Evolutionary conservation across 1,140 invertebrate genomes (phyloP).

Genomic region (Lucilia cuprina): DNA sequence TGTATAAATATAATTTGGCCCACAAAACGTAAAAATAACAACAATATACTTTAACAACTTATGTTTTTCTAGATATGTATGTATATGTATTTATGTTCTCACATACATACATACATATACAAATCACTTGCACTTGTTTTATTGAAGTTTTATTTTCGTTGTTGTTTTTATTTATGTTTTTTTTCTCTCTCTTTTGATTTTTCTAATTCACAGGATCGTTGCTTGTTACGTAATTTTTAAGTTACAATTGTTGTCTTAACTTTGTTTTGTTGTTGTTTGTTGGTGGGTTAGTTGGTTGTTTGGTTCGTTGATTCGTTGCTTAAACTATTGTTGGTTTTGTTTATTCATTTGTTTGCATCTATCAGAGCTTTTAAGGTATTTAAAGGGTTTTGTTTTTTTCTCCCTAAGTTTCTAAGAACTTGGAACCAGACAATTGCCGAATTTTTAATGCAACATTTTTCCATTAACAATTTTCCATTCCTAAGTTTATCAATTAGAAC

Average conservation of each 20-base stretch:
- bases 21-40: neutral
- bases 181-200: neutral
- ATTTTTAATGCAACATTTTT: no score
- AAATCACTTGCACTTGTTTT: conserved; percentile 30
- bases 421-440: no score
- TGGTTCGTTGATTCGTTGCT: conserved; percentile 3
- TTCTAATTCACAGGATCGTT: conserved; percentile 33
- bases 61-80: neutral
- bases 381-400: neutral
- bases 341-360: neutral
- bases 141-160: neutral
- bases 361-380: neutral
- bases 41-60: neutral
- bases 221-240: conserved; percentile 20
- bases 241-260: conserved; percentile 2
- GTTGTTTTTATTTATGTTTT: no score
- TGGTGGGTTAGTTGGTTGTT: neutral
- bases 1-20: conserved; percentile 3
- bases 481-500: no score
- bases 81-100: neutral
- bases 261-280: neutral
- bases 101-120: neutral
- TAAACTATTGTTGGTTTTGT: neutral
- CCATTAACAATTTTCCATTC: no score
- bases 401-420: neutral